Conservation (phyloP, 2,888 invertebrate genomes). For the Eretmocerus hayati region DNA sequence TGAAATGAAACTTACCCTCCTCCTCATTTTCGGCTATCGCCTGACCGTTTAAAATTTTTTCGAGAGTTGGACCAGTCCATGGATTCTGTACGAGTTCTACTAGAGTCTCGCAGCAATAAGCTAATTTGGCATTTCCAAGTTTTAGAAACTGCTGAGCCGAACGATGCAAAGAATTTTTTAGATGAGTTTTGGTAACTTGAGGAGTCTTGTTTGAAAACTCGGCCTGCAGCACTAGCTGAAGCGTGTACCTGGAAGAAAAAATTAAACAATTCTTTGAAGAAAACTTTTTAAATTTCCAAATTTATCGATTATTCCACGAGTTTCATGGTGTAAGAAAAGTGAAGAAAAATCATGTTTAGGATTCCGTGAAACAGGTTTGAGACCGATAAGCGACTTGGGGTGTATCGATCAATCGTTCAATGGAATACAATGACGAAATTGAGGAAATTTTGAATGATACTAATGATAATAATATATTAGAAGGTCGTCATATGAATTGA, state of each 20-base stretch:
- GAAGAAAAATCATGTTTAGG: too few relatives aligned
- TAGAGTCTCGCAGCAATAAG: constrained; percentile 48
- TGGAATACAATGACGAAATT: too few relatives aligned
- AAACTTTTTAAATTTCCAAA: too few relatives aligned
- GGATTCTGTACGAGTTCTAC: constrained; percentile 52
- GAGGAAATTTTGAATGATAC: too few relatives aligned
- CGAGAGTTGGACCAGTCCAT: constrained; percentile 48
- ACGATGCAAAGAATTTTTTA: constrained; percentile 46
- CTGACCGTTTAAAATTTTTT: constrained; percentile 45
- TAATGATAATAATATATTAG: too few relatives aligned
- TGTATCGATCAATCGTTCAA: too few relatives aligned
- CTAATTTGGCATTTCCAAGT: constrained; percentile 30
- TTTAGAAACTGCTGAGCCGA: constrained; percentile 46
- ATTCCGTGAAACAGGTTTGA: too few relatives aligned
- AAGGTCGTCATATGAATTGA: too few relatives aligned
- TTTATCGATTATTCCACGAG: too few relatives aligned
- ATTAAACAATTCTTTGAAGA: too few relatives aligned
- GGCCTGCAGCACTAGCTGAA: constrained; percentile 51
- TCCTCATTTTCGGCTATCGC: constrained; percentile 45
- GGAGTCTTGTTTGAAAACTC: constrained; percentile 51
- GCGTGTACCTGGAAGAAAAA: constrained; percentile 38
- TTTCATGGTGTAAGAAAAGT: too few relatives aligned
- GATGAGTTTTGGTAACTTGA: constrained; percentile 46
- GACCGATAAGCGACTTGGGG: too few relatives aligned
- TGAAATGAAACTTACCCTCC: constrained; percentile 43